Conservation (phyloP, 2,888 invertebrate species). For the Bembecia ichneumoniformis region DNA sequence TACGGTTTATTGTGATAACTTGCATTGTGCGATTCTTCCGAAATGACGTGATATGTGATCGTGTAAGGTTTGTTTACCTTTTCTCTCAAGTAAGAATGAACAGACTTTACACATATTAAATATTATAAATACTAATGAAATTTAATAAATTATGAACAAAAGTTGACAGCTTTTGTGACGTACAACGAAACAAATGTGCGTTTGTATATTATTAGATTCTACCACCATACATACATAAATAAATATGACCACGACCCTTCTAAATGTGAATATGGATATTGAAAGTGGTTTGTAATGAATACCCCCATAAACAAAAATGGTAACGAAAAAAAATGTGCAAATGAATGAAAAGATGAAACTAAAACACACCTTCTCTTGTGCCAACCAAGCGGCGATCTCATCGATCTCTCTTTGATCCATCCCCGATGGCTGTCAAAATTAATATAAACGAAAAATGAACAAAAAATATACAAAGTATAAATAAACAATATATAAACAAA, state of each 20-base stretch:
- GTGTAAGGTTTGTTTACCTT: too few relatives aligned
- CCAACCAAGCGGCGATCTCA: slow-evolving; percentile 96
- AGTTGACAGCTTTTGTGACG: too few relatives aligned
- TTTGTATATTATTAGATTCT: too few relatives aligned
- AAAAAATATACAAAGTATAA: slow-evolving; percentile 12
- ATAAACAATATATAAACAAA: slow-evolving; percentile 6
- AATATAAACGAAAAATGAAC: slow-evolving; percentile 24
- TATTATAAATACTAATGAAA: too few relatives aligned
- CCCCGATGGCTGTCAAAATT: slow-evolving; percentile 51
- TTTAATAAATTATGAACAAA: too few relatives aligned
- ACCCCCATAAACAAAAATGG: slow-evolving; percentile 1
- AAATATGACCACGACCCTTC: background rate
- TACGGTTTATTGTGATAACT: too few relatives aligned
- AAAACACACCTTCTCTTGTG: slow-evolving; percentile 79
- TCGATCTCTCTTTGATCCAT: slow-evolving; percentile 89
- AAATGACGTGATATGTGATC: too few relatives aligned
- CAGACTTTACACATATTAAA: too few relatives aligned
- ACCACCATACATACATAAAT: too few relatives aligned
- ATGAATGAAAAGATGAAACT: slow-evolving; percentile 16
- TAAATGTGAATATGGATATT: background rate
- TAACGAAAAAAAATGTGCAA: slow-evolving; percentile 13
- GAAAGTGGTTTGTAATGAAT: background rate
- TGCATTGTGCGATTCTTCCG: too few relatives aligned
- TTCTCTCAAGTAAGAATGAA: too few relatives aligned
- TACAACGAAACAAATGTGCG: too few relatives aligned